Conservation (phyloP, 2,888 invertebrate genomes). For the Hylaea fasciaria region DNA sequence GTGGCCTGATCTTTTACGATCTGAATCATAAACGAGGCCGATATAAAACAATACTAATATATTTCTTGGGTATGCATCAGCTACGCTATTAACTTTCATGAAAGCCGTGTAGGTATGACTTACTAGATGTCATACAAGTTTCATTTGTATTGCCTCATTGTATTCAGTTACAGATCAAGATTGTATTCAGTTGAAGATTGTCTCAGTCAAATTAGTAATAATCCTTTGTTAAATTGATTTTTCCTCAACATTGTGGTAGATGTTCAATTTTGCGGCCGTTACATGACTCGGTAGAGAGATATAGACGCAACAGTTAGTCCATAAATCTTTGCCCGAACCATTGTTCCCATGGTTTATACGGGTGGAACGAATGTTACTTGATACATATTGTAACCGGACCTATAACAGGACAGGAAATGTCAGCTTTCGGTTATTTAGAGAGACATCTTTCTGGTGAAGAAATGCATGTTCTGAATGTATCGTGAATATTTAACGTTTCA, state of each 20-base stretch:
- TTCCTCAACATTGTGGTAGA: neutral
- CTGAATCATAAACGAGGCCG: neutral
- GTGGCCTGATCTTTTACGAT: constrained; percentile 4
- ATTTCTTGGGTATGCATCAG: no score
- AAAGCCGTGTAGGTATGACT: no score
- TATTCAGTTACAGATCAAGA: neutral
- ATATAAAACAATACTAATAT: neutral
- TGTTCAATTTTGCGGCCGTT: constrained; percentile 6
- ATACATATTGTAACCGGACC: no score
- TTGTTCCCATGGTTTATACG: constrained; percentile 30
- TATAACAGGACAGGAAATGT: no score
- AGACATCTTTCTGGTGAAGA: no score
- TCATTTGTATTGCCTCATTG: neutral
- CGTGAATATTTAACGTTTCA: no score
- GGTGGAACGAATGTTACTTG: neutral
- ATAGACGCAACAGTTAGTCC: constrained; percentile 74
- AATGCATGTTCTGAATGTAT: no score
- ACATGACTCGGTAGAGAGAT: constrained; percentile 47
- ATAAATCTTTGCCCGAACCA: constrained; percentile 50
- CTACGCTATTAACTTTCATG: no score
- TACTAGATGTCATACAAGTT: no score
- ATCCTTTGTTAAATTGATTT: neutral
- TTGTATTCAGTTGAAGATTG: neutral
- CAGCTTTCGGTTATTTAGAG: no score
- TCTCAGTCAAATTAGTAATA: neutral